Conservation (phyloP, 2,113 vertebrate genomes). For the Corvus cornix region DNA sequence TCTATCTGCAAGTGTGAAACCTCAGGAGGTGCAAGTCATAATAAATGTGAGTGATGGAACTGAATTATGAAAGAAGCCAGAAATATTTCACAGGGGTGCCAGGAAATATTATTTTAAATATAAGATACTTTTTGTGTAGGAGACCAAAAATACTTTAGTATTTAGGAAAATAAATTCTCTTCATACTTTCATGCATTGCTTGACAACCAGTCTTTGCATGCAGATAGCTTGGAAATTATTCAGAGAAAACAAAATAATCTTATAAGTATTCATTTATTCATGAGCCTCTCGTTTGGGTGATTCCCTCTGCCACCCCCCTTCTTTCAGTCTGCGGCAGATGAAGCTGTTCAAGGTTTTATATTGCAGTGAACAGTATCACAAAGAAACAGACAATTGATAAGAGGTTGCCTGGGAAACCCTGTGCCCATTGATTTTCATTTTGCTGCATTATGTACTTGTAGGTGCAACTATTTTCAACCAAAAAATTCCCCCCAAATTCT, state of each 20-base stretch:
- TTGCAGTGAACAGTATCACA: background rate
- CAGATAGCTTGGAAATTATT: background rate
- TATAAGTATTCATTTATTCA: background rate
- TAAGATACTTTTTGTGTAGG: background rate
- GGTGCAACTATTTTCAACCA: background rate
- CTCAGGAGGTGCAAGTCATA: background rate
- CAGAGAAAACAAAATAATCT: background rate
- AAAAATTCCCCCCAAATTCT: background rate
- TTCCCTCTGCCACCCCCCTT: background rate
- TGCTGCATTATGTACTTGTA: slow-evolving; percentile 22
- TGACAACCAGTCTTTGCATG: background rate
- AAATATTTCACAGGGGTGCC: background rate
- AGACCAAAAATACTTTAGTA: background rate
- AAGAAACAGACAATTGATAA: background rate
- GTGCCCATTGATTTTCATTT: slow-evolving; percentile 26
- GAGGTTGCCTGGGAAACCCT: slow-evolving; percentile 65
- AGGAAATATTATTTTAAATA: background rate
- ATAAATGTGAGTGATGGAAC: background rate
- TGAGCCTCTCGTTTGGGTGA: background rate
- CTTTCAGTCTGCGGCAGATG: background rate
- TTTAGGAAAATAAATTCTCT: background rate
- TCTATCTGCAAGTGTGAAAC: background rate
- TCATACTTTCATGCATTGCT: background rate
- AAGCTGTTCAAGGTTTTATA: background rate
- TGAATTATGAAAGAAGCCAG: background rate